Evolutionary conservation across 2,888 invertebrate species (phyloP).

Genomic region (Spodoptera exigua): DNA sequence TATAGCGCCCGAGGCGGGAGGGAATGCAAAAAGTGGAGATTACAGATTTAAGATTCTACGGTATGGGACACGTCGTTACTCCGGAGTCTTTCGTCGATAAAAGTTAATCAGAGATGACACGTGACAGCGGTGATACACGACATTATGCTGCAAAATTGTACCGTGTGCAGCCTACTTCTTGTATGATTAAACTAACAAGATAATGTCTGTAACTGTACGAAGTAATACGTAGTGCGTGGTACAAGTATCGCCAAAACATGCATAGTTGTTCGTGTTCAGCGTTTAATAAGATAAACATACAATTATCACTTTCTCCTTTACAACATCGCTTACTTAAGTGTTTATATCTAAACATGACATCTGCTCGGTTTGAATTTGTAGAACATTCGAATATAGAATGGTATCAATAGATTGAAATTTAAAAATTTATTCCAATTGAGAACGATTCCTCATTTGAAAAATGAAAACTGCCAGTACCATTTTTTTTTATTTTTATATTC

Average conservation of each 20-base stretch:
- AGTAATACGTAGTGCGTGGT: conserved; percentile 21
- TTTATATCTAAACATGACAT: conserved; percentile 36
- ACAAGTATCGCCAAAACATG: conserved; percentile 16
- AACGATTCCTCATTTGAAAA: neutral
- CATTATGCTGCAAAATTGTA: conserved; percentile 46
- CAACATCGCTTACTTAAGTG: conserved; percentile 28
- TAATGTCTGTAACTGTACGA: conserved; percentile 33
- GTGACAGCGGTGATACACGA: conserved; percentile 62
- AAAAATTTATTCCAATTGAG: neutral
- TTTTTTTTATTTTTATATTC: conserved; percentile 10
- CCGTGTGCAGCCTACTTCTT: conserved; percentile 44
- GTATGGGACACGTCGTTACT: conserved; percentile 72
- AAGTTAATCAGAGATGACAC: conserved; percentile 76
- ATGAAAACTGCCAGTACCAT: neutral
- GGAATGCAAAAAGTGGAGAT: conserved; percentile 86
- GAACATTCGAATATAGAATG: conserved; percentile 10
- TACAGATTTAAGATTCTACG: conserved; percentile 81
- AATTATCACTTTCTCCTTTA: conserved; percentile 45
- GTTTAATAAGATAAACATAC: conserved; percentile 33
- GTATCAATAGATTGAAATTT: neutral
- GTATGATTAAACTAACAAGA: conserved; percentile 46
- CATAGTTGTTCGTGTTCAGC: conserved; percentile 18
- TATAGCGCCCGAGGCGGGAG: conserved; percentile 72
- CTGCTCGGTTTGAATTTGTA: conserved; percentile 11
- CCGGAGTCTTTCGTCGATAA: conserved; percentile 69